These are phyloP conservation scores for Calephelis virginiensis DNA, from an alignment of 1,140 invertebrate genomes.

Conservation along the genomic window DNA sequence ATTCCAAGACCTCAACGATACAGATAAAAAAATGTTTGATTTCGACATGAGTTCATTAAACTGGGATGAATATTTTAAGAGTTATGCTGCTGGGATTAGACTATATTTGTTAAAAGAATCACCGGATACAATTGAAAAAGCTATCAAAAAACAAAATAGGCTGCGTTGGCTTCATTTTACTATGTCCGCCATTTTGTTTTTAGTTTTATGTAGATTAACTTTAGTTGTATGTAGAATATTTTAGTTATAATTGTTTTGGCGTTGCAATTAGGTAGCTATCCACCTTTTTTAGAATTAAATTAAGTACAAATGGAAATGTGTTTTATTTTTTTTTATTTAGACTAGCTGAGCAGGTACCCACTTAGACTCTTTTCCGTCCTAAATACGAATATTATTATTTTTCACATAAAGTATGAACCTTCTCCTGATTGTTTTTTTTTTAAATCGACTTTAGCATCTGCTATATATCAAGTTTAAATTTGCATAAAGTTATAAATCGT, in stretches of 20 bases:
- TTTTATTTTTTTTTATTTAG: no score
- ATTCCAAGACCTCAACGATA: neutral
- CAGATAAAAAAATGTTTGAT: conserved; percentile 16
- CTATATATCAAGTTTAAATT: no score
- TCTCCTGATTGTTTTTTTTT: no score
- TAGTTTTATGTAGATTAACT: neutral
- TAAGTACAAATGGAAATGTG: no score
- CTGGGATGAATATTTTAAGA: conserved; percentile 11
- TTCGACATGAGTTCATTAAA: neutral
- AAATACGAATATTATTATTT: no score
- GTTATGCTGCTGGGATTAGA: neutral
- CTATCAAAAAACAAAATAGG: neutral
- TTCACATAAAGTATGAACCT: no score
- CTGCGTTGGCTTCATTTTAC: neutral
- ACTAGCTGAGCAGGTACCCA: no score
- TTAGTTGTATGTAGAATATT: neutral
- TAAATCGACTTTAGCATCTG: no score
- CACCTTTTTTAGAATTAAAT: no score
- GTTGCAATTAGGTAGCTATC: no score
- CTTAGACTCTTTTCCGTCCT: no score
- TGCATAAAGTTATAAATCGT: no score
- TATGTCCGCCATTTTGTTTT: neutral
- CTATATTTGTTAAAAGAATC: conserved; percentile 15
- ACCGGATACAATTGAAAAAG: conserved; percentile 2
- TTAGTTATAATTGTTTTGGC: neutral